Evolutionary conservation across 2,113 vertebrate species (phyloP).

Genomic region (Spea multiplicata): DNA sequence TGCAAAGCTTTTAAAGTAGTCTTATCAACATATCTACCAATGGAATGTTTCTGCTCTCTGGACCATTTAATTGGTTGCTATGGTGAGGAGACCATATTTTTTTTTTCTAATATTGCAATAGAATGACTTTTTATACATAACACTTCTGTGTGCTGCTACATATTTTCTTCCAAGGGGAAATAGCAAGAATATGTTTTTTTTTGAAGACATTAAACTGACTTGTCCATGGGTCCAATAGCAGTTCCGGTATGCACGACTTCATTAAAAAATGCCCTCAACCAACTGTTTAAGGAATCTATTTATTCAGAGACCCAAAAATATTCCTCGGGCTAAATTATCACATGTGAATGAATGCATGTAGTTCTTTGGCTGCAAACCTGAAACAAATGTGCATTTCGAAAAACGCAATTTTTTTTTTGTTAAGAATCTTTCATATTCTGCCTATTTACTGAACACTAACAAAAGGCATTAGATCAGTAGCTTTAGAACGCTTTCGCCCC

Average conservation of each 20-base stretch:
- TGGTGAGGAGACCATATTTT: too few relatives aligned
- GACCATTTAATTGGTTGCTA: too few relatives aligned
- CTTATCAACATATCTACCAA: too few relatives aligned
- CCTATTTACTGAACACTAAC: slow-evolving; percentile 20
- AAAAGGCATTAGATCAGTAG: not conserved
- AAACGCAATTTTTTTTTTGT: not conserved
- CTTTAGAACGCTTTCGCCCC: not conserved
- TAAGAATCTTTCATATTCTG: too few relatives aligned
- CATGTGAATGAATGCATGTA: slow-evolving; percentile 36
- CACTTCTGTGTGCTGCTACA: too few relatives aligned
- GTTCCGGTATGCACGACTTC: slow-evolving; percentile 32
- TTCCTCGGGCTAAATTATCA: slow-evolving; percentile 32
- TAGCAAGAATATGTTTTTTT: slow-evolving; percentile 1
- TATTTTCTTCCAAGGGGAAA: not conserved
- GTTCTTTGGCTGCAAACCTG: slow-evolving; percentile 17
- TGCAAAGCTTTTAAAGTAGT: too few relatives aligned
- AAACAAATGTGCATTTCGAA: slow-evolving; percentile 24
- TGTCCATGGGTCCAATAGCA: slow-evolving; percentile 17
- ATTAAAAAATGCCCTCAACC: slow-evolving; percentile 25
- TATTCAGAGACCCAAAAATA: slow-evolving; percentile 31
- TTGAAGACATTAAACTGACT: slow-evolving; percentile 24
- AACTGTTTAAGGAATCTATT: slow-evolving; percentile 39
- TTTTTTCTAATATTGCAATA: too few relatives aligned
- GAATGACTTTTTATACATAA: too few relatives aligned
- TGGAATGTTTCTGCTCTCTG: too few relatives aligned